Base-by-base conservation (phyloP, 92 coral and sea anemone genomes). In the Epizoanthus ramosus region DNA sequence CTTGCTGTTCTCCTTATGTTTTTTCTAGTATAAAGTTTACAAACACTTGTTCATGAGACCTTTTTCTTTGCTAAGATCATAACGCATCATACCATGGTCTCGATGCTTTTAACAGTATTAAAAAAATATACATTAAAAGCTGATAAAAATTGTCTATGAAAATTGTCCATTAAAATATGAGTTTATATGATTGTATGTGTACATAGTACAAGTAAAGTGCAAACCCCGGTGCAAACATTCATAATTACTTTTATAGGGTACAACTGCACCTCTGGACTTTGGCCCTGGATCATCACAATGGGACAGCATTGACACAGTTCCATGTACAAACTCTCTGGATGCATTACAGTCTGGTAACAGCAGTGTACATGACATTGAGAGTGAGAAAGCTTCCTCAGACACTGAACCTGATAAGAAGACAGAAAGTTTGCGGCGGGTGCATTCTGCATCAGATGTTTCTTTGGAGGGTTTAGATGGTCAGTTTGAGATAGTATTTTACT, bases 401-500 rank as follows among this genome's bases (percentile, higher is more conserved):
- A 52, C 81, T 15, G 25, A 57, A 83, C 28, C 71, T 22, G 82
- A 77, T 64, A 75, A 85, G 63, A 89, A 86, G 31, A 77, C 84
- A 22, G 89, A 90, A 47, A 60, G 16, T 65, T 61, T 90, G 63
- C 84, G 85, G 73, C 85, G 95, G 80, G 88, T 85, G 5, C 93
- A 85, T 75, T 93, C 97, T 6, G 88, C 93, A 3, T 90, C 98
- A 73, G 98, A 93, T 71, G 57, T 88, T 6, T 60, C 63, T 31
- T 73, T 77, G 14, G 82, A 77, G 50, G 85, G 77, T 28, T 61
- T 74, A 57, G 92, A 84, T 45, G 84, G 97, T 93, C 74, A 72
- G 93, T 72, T 50, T 50, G 54, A 47, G 15, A 47, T 8, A 28
- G 31, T 28, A 28, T 28, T 28, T 28, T 28, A 47, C 15, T 2